Base-by-base conservation (phyloP, 2,113 vertebrate species). In the Himantopus leucocephalus region DNA sequence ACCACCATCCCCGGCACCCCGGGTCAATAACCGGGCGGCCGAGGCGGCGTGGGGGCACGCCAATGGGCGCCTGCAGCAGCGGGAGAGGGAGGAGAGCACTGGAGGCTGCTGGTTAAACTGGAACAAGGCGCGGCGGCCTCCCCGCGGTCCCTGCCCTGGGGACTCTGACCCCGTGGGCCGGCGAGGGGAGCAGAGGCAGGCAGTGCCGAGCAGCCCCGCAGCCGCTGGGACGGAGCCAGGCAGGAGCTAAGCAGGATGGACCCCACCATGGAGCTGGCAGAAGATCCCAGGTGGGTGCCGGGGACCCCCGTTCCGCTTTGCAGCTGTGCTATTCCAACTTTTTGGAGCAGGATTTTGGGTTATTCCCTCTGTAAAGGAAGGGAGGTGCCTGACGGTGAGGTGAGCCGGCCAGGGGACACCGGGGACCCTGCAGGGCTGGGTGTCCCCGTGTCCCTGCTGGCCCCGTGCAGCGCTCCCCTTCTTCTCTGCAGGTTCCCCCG, bases 401-500 rank as follows among this genome's bases (percentile, higher is more conserved):
- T 1, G 8, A 83, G 32, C 3, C 5, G 14, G 68, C 4, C 50
- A 8, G 27, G 62, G 24, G 9, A 52, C 30, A 7, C 23, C 3
- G 2, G 26, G 32, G 34, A 55, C 26, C 10, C 24, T 9, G 45
- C 2, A 1, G 37, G 30, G 24, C 34, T 26, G 43, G 20, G 32
- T 47, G 71, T 5, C 60, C 34, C 35, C 1, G 0, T 9, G 35
- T 55, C 60, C 32, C 62, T 8, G 50, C 9, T 6, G 8, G 20
- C 8, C 14, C 17, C 1, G 0, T 15, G 53, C 80, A 90, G 74
- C 23, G 0, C 8, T 60, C 16, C 19, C 27, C 18, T 29, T 68
- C 32, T 58, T 72, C 56, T 15, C 94, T 9, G 4, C 90, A 98
- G 98, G 94, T 97, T 98, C 84, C 84, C 98, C 3, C 93, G 23